Evolutionary conservation across 2,888 invertebrate genomes (phyloP).

Genomic region (Drosophila suboccidentalis): DNA sequence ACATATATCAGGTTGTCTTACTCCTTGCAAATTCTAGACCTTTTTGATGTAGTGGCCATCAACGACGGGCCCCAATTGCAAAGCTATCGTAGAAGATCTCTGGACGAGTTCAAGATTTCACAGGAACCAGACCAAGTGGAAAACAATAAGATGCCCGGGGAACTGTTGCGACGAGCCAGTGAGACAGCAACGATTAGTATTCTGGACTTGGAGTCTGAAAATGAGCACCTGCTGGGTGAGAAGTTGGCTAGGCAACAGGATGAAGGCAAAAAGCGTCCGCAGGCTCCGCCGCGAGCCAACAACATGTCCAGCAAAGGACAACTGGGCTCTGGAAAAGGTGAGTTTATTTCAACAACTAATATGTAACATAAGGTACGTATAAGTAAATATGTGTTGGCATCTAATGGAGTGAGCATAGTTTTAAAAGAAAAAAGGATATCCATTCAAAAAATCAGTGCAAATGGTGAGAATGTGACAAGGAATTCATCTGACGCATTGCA

Average conservation of each 20-base stretch:
- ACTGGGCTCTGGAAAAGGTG: slow-evolving; percentile 38
- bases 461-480: slow-evolving; percentile 14
- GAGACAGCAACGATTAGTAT: slow-evolving; percentile 63
- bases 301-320: slow-evolving; percentile 26
- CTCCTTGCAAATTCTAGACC: slow-evolving; percentile 17
- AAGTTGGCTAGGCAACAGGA: neutral
- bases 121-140: slow-evolving; percentile 3
- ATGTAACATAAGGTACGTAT: neutral
- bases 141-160: slow-evolving; percentile 44
- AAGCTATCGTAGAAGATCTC: slow-evolving; percentile 38
- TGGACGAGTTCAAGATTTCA: slow-evolving; percentile 19
- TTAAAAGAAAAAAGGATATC: neutral
- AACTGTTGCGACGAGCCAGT: slow-evolving; percentile 60
- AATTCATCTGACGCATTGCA: slow-evolving; percentile 27
- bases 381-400: neutral
- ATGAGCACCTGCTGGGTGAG: slow-evolving; percentile 54
- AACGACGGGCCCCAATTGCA: slow-evolving; percentile 52
- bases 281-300: slow-evolving; percentile 50
- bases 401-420: neutral
- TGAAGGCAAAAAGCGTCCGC: slow-evolving; percentile 37
- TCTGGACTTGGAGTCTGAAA: slow-evolving; percentile 58
- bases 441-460: slow-evolving; percentile 30
- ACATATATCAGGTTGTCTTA: slow-evolving; percentile 4
- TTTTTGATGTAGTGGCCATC: slow-evolving; percentile 51
- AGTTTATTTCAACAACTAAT: slow-evolving; percentile 28